Conservation (phyloP, 2,888 invertebrate genomes). For the Harpagoxenus sublaevis region DNA sequence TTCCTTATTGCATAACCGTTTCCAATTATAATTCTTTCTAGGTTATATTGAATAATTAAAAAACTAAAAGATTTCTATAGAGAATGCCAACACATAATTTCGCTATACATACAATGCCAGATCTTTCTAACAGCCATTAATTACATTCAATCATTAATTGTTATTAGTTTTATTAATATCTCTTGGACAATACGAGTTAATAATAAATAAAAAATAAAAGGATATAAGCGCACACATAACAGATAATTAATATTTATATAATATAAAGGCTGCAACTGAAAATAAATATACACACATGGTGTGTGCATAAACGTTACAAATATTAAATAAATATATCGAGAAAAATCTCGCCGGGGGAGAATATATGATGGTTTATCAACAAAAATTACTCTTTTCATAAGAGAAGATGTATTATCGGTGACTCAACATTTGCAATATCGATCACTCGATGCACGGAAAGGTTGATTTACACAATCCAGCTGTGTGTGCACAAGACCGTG, state of each 20-base stretch:
- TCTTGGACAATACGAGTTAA: background rate
- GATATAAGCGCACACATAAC: background rate
- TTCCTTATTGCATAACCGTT: too few species aligned
- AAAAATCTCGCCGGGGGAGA: background rate
- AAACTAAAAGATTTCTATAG: background rate
- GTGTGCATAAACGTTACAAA: background rate
- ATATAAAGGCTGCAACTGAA: background rate
- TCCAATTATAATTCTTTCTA: background rate
- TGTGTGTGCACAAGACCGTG: background rate
- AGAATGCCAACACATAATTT: background rate
- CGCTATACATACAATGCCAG: background rate
- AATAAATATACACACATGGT: background rate
- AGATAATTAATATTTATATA: constrained; percentile 1
- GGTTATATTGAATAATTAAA: background rate
- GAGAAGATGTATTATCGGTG: background rate
- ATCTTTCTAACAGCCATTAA: background rate
- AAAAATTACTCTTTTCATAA: constrained; percentile 17
- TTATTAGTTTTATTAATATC: constrained; percentile 9
- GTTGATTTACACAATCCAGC: constrained; percentile 6
- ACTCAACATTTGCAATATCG: constrained; percentile 22
- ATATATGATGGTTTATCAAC: background rate
- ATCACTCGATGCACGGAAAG: background rate
- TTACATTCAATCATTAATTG: background rate
- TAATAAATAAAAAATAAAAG: background rate
- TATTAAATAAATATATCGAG: constrained; percentile 14